Conservation (phyloP, 2,888 invertebrate species). For the Seira musarum region DNA sequence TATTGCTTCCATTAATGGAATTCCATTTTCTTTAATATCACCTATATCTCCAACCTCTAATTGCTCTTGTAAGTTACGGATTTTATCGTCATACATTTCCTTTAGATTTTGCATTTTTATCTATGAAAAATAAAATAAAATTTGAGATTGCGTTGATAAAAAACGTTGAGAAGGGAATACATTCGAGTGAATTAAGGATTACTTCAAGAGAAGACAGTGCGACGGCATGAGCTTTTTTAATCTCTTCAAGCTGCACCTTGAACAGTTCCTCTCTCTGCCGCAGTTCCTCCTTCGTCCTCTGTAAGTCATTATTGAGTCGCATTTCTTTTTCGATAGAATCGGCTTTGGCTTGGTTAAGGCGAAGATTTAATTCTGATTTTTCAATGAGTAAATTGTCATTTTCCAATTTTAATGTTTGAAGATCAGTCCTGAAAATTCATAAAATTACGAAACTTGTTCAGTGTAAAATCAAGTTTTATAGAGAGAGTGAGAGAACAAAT, state of each 20-base stretch:
- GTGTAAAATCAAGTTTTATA: too few relatives aligned
- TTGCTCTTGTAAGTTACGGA: constrained; percentile 62
- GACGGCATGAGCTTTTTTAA: constrained; percentile 24
- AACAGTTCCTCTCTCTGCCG: constrained; percentile 60
- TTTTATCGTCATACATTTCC: constrained; percentile 59
- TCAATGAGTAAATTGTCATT: constrained; percentile 67
- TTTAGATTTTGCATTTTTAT: constrained; percentile 57
- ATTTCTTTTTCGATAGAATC: constrained; percentile 66
- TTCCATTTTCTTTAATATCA: constrained; percentile 36
- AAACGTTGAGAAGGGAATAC: neutral
- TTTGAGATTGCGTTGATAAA: neutral
- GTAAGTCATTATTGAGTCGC: constrained; percentile 59
- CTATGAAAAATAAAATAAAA: constrained; percentile 41
- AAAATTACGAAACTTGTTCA: neutral
- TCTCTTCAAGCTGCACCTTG: constrained; percentile 54
- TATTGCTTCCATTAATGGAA: neutral
- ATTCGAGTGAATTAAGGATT: too few relatives aligned
- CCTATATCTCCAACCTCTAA: constrained; percentile 25
- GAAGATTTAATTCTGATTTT: constrained; percentile 59
- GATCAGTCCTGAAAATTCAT: constrained; percentile 60
- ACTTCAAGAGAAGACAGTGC: constrained; percentile 4
- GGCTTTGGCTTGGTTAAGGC: constrained; percentile 63
- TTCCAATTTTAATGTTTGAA: constrained; percentile 65
- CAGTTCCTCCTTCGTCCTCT: constrained; percentile 57
- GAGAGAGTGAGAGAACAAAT: too few relatives aligned